phyloP scores from a whole-genome alignment of 2,797 vertebrate genomes.

The Myotis planiceps region DNA sequence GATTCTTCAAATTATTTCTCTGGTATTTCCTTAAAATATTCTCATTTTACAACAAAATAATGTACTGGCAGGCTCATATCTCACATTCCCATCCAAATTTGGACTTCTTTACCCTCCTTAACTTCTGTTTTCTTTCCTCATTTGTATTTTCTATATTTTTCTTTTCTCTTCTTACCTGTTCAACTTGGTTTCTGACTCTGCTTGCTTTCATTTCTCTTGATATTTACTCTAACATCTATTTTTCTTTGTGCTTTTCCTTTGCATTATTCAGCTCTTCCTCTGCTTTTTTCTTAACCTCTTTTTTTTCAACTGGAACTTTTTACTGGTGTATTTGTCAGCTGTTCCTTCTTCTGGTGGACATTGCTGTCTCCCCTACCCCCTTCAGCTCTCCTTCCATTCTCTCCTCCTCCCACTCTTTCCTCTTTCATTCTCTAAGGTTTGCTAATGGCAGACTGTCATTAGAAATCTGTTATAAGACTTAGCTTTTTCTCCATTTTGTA shows the following conservation, averaged over 20 bases:
- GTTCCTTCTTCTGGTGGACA: not conserved
- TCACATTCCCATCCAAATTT: not conserved
- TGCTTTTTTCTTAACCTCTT: not conserved
- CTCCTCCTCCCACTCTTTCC: not conserved
- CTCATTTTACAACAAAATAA: constrained; percentile 34
- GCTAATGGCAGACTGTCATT: not conserved
- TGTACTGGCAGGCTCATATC: not conserved
- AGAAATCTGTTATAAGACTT: not conserved
- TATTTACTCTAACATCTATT: not conserved
- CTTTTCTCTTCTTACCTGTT: not conserved
- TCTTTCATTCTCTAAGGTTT: not conserved
- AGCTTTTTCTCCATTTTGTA: not conserved
- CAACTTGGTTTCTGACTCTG: not conserved
- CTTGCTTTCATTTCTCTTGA: not conserved
- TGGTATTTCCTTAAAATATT: constrained; percentile 54
- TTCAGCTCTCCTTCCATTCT: constrained; percentile 21
- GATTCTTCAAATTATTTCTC: constrained; percentile 37
- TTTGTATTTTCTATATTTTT: not conserved
- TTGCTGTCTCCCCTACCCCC: not conserved
- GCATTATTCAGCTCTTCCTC: not conserved
- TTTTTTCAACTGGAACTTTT: not conserved
- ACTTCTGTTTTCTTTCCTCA: not conserved
- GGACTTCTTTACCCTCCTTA: not conserved
- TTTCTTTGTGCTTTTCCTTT: not conserved
- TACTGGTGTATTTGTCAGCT: not conserved